A percentile compares a stretch with the other conserved stretches of the same genome.
phyloP scores from a whole-genome alignment of 2,113 vertebrate species.

The Cottus gobio region DNA sequence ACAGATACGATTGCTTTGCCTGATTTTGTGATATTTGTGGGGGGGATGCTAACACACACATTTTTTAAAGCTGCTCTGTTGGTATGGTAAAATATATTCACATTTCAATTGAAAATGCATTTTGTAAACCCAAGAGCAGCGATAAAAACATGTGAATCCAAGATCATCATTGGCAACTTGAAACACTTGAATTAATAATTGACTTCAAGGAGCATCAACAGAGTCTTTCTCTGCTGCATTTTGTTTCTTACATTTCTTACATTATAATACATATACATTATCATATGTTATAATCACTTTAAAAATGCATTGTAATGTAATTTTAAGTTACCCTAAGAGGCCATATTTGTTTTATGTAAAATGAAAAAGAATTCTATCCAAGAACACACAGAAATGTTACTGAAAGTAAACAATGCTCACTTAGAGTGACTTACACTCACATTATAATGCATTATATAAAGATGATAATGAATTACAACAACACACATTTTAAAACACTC shows the following conservation, averaged over 20 bases:
- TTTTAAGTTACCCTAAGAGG: not conserved
- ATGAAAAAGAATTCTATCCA: not conserved
- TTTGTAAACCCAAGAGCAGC: conserved; percentile 8
- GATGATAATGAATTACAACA: not conserved
- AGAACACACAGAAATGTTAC: not conserved
- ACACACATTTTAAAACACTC: not conserved
- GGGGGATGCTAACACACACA: not conserved
- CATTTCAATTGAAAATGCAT: conserved; percentile 25
- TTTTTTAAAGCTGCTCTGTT: conserved; percentile 5
- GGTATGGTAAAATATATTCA: conserved; percentile 7
- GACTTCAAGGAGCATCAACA: conserved; percentile 13
- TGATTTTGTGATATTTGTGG: too few species aligned
- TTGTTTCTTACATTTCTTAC: not conserved
- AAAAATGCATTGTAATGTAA: not conserved
- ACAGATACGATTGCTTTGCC: conserved; percentile 1
- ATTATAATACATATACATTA: not conserved
- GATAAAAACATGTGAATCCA: conserved; percentile 31
- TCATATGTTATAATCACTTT: not conserved
- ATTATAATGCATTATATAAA: not conserved
- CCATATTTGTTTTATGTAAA: not conserved
- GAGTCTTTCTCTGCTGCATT: not conserved
- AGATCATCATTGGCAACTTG: conserved; percentile 36
- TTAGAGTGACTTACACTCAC: not conserved
- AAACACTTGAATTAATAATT: conserved; percentile 30
- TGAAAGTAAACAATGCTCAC: not conserved